Evolutionary conservation across 2,797 vertebrate genomes (phyloP), one percentile per base, ranked within the genome.

Genomic region (Poeciliopsis turneri): DNA sequence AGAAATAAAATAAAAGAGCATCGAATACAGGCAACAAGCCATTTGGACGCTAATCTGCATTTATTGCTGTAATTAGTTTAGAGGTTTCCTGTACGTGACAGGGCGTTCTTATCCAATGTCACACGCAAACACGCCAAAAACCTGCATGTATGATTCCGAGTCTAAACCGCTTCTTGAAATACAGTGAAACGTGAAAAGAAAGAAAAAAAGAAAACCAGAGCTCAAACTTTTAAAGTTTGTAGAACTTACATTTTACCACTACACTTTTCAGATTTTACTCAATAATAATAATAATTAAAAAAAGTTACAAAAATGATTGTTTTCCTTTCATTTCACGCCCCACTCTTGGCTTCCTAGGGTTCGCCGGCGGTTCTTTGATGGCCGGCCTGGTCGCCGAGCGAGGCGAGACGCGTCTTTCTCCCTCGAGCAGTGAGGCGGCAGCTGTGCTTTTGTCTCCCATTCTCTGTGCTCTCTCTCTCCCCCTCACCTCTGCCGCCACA

Each of bases 401-500:
- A 72, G 2, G 72, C 82, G 73, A 46, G 89, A 84, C 89, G 85
- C 88, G 79, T 79, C 82, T 87, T 89, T 89, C 91, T 89, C 79
- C 76, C 46, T 80, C 82, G 16, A 75, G 85, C 75, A 74, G 80
- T 78, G 70, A 92, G 87, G 89, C 88, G 93, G 94, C 95, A 95
- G 95, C 94, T 96, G 95, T 93, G 93, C 92, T 82, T 94, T 95
- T 95, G 95, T 95, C 89, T 87, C 55, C 57, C 36, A 77, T 70
- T 36, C 78, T n/a, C 80, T 86, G 74, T 86, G 66, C 88, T 46
- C 72, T 78, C 82, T 49, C 73, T 77, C 82, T 82, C 84, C 82
- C 87, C 86, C 18, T 46, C 77, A 90, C 91, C 92, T 90, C 89
- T 80, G 85, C 83, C 82, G 33, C 82, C 33, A 13, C 79, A 91